These are phyloP conservation scores for Brienomyrus brachyistius DNA, from an alignment of 2,113 vertebrate genomes.

Conservation along the genomic window DNA sequence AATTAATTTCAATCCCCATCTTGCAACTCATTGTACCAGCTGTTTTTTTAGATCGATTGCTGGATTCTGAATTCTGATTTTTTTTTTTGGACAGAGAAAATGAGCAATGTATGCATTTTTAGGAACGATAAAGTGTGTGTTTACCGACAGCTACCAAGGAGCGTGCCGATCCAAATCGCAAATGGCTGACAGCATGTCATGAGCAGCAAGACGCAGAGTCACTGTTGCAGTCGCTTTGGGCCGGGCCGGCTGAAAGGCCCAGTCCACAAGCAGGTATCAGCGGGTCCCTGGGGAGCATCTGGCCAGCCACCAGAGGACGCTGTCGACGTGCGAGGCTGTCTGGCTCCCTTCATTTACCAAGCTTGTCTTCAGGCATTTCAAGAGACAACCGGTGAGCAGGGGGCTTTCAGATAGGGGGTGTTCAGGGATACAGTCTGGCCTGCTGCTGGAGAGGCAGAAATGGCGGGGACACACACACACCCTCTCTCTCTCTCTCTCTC, in stretches of 20 bases:
- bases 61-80: neutral
- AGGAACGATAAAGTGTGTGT: neutral
- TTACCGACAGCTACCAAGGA: neutral
- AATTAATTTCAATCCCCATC: neutral
- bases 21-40: neutral
- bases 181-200: neutral
- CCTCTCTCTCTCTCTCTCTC: too few species aligned
- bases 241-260: neutral
- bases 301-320: neutral
- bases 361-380: constrained; percentile 5
- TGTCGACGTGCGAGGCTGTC: neutral
- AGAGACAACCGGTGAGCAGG: neutral
- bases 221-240: neutral
- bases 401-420: neutral
- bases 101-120: neutral
- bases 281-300: constrained; percentile 12
- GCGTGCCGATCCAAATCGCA: neutral
- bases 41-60: neutral
- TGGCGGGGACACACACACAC: neutral
- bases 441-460: neutral
- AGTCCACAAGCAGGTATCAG: neutral
- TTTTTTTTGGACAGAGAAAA: neutral
- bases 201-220: neutral
- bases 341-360: neutral
- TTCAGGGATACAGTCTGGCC: neutral